phyloP scores from a whole-genome alignment of 2,888 invertebrate species.

The Eupithecia inturbata region DNA sequence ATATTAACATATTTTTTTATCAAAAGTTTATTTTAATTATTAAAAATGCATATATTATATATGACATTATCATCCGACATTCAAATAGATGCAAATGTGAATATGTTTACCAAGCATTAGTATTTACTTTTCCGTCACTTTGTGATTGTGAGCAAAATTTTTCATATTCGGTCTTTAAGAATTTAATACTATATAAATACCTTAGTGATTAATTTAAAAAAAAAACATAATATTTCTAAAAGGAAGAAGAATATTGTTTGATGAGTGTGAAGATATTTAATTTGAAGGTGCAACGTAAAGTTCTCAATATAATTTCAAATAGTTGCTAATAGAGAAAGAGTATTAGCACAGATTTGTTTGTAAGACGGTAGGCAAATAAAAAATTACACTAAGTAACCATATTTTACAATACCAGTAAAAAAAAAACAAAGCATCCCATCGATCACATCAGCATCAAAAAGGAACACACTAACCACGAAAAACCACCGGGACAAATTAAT shows the following conservation, averaged over 20 bases:
- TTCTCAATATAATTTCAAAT: not conserved
- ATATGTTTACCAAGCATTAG: slow-evolving; percentile 29
- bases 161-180: not conserved
- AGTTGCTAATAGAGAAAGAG: not conserved
- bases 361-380: not conserved
- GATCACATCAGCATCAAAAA: slow-evolving; percentile 54
- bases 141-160: slow-evolving; percentile 17
- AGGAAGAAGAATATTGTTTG: not conserved
- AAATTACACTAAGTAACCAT: not conserved
- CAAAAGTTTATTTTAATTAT: not conserved
- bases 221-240: not conserved
- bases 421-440: slow-evolving; percentile 46
- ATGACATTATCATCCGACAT: slow-evolving; percentile 37
- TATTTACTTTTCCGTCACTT: slow-evolving; percentile 28
- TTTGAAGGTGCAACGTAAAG: not conserved
- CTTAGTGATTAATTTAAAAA: not conserved
- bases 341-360: not conserved
- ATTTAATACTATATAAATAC: not conserved
- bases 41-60: slow-evolving; percentile 24
- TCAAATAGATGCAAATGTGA: slow-evolving; percentile 33
- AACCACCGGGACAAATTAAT: slow-evolving; percentile 39
- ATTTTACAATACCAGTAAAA: slow-evolving; percentile 46
- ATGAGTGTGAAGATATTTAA: not conserved
- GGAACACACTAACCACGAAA: slow-evolving; percentile 51
- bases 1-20: not conserved